These are phyloP conservation scores for Dryobota labecula DNA, from an alignment of 2,888 invertebrate species.

Conservation along the genomic window DNA sequence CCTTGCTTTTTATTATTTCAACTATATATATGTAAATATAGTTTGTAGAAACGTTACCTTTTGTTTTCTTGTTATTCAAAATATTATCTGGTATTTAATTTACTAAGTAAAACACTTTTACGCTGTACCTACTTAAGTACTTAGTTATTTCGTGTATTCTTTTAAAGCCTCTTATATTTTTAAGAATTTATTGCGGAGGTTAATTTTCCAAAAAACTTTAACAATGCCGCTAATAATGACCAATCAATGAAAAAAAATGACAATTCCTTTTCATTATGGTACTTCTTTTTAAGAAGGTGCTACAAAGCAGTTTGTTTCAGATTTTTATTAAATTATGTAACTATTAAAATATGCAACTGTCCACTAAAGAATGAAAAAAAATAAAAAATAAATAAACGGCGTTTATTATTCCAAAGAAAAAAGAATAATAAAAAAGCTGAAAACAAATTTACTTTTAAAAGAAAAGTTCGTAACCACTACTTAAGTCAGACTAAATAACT, in stretches of 20 bases:
- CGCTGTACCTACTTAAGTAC: background rate
- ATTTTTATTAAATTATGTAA: background rate
- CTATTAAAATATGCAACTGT: background rate
- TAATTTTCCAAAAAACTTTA: background rate
- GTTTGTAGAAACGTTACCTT: background rate
- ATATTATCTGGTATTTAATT: background rate
- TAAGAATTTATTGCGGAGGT: background rate
- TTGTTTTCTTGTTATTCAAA: background rate
- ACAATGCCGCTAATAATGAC: background rate
- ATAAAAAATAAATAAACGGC: constrained; percentile 8
- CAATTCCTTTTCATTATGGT: background rate
- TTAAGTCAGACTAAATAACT: no score
- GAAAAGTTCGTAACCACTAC: no score
- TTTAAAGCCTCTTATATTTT: background rate
- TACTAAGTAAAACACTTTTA: background rate
- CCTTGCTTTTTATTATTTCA: background rate
- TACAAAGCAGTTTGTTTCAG: background rate
- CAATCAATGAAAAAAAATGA: background rate
- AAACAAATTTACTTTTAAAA: no score
- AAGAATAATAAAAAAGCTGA: no score
- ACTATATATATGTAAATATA: background rate
- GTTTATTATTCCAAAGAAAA: constrained; percentile 17
- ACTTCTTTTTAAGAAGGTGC: background rate
- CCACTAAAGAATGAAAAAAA: background rate
- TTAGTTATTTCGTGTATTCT: background rate